Base-by-base conservation (phyloP, 2,797 vertebrate species). In the Dendrocincla tyrannina region DNA sequence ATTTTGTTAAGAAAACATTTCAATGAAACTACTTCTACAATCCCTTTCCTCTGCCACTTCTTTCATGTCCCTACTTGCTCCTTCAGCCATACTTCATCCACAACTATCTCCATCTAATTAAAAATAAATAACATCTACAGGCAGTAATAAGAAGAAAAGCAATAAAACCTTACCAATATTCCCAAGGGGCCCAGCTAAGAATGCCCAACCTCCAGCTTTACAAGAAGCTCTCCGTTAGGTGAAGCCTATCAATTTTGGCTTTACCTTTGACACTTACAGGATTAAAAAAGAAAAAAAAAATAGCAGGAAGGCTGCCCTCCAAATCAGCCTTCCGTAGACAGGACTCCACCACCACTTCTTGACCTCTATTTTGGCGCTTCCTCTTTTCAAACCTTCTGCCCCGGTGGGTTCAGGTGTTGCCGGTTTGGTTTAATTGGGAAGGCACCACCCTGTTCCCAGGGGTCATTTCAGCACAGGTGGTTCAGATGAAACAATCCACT, bases 321-420 rank as follows among this genome's bases (percentile, higher is more conserved):
- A n/a, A n/a, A 28, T 7, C 13, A 70, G 0, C 0, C 7, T 22
- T 24, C 4, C 1, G 24, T 18, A 8, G 0, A n/a, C 1, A 10
- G 11, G 73, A 30, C 2, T 3, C 32, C 23, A 28, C 8, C 0
- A 0, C 8, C 6, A 1, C 33, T 13, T 41, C 50, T 39, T 12
- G 0, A 63, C n/a, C 11, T 44, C 3, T 0, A 0, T 6, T 23
- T 46, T 13, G 27, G 15, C 12, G 3, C 24, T 30, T 42, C 17
- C 15, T n/a, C 58, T 72, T 66, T 41, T 37, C 33, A 13, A 25
- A 33, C 35, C 53, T 80, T 52, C 67, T 63, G 44, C 17, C 11
- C 23, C 32, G 25, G 8, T 18, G 64, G 56, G 15, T 42, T 86
- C 87, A 77, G 59, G 41, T 80, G 49, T 13, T 39, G 39, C 17